Conservation (phyloP, 1,140 invertebrate genomes). For the Cotesia typhae region DNA sequence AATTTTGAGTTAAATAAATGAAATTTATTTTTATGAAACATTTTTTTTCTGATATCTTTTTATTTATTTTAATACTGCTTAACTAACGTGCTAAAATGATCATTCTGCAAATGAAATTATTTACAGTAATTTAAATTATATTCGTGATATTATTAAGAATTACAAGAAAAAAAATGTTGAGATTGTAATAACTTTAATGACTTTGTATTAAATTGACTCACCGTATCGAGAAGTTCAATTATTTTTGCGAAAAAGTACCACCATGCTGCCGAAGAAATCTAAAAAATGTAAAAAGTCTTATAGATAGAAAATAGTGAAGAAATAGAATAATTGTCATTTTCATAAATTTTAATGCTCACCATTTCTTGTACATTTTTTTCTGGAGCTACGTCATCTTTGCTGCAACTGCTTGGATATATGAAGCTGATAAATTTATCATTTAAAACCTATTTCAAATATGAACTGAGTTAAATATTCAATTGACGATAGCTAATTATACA, state of each 20-base stretch:
- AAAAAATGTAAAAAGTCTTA: conserved; percentile 10
- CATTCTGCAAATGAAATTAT: too few species aligned
- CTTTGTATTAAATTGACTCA: conserved; percentile 41
- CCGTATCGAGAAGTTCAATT: conserved; percentile 75
- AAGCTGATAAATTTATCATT: conserved; percentile 20
- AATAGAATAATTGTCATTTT: too few species aligned
- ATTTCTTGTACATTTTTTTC: conserved; percentile 39
- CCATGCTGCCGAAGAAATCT: conserved; percentile 62
- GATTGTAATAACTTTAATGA: too few species aligned
- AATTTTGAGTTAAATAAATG: too few species aligned
- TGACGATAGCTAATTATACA: not conserved
- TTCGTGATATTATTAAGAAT: too few species aligned
- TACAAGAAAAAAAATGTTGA: too few species aligned
- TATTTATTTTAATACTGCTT: too few species aligned
- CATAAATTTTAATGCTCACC: conserved; percentile 39
- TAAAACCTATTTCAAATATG: not conserved
- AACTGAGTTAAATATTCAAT: too few species aligned
- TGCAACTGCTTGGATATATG: conserved; percentile 39
- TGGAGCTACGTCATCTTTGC: conserved; percentile 34
- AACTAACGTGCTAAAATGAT: too few species aligned
- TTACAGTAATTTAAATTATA: too few species aligned
- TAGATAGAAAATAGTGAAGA: not conserved
- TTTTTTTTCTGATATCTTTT: too few species aligned
- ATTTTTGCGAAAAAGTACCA: conserved; percentile 72
- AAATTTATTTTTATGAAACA: too few species aligned